Conservation (phyloP, 1,140 invertebrate genomes). For the Meloidogyne floridensis region DNA sequence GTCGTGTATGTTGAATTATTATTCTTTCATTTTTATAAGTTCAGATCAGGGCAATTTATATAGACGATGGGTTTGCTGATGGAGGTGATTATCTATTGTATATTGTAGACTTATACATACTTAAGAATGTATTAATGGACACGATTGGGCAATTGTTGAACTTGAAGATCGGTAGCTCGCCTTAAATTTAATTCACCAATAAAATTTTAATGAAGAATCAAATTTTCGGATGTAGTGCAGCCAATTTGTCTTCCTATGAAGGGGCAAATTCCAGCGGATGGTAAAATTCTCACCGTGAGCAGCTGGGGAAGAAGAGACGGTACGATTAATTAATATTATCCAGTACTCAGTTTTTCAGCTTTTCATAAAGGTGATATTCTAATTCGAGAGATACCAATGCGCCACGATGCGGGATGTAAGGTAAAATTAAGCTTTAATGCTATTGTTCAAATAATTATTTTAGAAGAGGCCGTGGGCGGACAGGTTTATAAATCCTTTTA, state of each 20-base stretch:
- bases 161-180: background rate
- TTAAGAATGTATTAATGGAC: slow-evolving; percentile 30
- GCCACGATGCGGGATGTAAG: slow-evolving; percentile 39
- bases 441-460: background rate
- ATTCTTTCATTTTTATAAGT: slow-evolving; percentile 2
- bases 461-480: slow-evolving; percentile 39
- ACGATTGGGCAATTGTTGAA: slow-evolving; percentile 36
- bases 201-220: background rate
- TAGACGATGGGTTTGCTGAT: slow-evolving; percentile 40
- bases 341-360: slow-evolving; percentile 27
- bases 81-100: slow-evolving; percentile 22
- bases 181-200: background rate
- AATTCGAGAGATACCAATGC: slow-evolving; percentile 53
- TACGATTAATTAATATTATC: slow-evolving; percentile 12
- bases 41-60: slow-evolving; percentile 35
- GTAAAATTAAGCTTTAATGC: background rate
- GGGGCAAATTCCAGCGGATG: background rate
- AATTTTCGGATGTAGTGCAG: slow-evolving; percentile 25
- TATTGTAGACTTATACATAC: background rate
- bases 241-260: slow-evolving; percentile 39
- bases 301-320: slow-evolving; percentile 39
- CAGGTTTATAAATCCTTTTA: background rate
- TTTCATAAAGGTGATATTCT: slow-evolving; percentile 39
- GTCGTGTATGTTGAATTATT: background rate
- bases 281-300: slow-evolving; percentile 28